Evolutionary conservation across 2,797 vertebrate genomes (phyloP).

Genomic region (Varecia variegata): DNA sequence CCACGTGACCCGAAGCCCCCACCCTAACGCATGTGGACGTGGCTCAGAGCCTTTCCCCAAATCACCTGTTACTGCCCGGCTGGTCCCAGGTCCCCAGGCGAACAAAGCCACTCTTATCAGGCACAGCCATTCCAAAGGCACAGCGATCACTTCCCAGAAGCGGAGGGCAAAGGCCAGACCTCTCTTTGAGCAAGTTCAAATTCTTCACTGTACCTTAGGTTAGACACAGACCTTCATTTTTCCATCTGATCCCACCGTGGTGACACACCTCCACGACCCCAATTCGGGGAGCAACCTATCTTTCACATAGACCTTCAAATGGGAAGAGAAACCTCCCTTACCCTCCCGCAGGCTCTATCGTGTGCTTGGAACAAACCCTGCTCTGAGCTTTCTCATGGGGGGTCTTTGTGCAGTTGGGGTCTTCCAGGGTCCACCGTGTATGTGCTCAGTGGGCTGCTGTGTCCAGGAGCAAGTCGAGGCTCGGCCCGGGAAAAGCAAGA

Average conservation of each 20-base stretch:
- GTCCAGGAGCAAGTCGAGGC: too few species aligned
- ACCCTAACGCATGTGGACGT: too few species aligned
- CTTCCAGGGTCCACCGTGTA: neutral
- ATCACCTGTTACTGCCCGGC: neutral
- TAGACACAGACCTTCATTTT: neutral
- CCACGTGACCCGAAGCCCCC: rapidly evolving
- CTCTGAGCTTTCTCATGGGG: too few species aligned
- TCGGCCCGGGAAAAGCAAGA: neutral
- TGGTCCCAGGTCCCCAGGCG: neutral
- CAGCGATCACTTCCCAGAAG: neutral
- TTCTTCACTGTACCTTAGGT: neutral
- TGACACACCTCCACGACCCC: neutral
- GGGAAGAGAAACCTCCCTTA: neutral
- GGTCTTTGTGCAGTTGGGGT: too few species aligned
- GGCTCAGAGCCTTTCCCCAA: neutral
- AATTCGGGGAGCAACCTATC: neutral
- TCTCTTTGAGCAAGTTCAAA: neutral
- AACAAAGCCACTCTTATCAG: neutral
- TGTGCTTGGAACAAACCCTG: neutral
- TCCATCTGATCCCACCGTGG: neutral
- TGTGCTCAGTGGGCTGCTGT: rapidly evolving
- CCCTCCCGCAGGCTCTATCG: rapidly evolving
- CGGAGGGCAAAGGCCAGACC: neutral
- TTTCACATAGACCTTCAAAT: neutral
- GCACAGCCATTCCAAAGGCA: neutral